Evolutionary conservation across 2,113 vertebrate genomes (phyloP), one percentile per base, ranked within the genome.

Genomic region (Indicator indicator): DNA sequence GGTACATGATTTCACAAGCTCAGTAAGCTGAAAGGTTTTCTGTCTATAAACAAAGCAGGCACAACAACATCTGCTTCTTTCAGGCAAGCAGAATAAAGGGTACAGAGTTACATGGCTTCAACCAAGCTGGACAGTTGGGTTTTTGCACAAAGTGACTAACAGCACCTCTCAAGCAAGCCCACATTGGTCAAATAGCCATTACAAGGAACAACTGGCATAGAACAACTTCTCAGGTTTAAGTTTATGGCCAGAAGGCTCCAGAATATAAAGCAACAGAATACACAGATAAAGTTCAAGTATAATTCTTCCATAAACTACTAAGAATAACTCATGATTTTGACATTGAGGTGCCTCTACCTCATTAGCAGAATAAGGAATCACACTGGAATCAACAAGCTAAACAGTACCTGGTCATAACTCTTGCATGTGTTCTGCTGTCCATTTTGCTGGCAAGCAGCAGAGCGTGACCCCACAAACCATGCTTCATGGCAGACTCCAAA

Each of bases 381-480:
- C 4, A 69, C 6, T 11, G 5, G 28, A 14, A 82, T 5, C 23
- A 71, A 88, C 50, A 76, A 86, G 44, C 26, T 86, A 18, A 27
- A 7, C 33, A 44, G 67, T 95, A 99, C 99, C 99, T 99, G 74
- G 99, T 99, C 99, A 99, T 99, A 74, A 99, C 99, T 33, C 98
- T 96, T 12, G 99, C 99, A 1, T 99, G 99, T 1, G 99, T 99
- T 90, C 99, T 97, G 97, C 97, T 99, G 97, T 99, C 99, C 99
- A 99, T 99, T 97, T 99, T 99, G 96, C 99, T 99, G 70, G 99
- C 99, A 38, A 99, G 97, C 5, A 99, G 95, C 81, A 99, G 96
- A 11, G 99, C 99, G 1, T 99, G 99, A 30, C 99, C 99, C 99
- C 99, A 99, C 18, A 99, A 97, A 5, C 99, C 99, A 5, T 97